A percentile compares a stretch with the other conserved stretches of the same genome.
Evolutionary conservation across 2,797 vertebrate species (phyloP).

Genomic region (Leptodactylus fallax): DNA sequence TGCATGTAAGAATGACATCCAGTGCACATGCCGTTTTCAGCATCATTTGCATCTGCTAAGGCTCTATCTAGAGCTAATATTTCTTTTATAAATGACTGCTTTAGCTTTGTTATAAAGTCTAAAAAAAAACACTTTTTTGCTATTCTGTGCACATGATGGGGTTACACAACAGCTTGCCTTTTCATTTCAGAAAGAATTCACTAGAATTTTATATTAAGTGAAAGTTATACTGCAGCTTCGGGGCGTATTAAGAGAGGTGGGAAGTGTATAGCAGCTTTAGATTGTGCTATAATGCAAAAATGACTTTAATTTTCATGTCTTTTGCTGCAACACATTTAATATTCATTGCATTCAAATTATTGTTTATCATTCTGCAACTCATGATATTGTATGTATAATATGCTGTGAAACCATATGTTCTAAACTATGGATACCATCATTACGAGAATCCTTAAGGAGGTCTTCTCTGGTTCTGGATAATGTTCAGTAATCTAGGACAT

Average conservation of each 20-base stretch:
- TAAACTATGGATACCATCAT: not conserved
- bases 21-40: not conserved
- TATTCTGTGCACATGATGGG: not conserved
- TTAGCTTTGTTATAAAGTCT: not conserved
- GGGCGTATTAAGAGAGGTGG: not conserved
- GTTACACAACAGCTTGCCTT: slow-evolving; percentile 15
- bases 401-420: not conserved
- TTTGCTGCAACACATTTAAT: not conserved
- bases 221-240: not conserved
- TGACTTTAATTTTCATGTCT: not conserved
- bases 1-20: not conserved
- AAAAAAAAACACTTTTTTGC: not conserved
- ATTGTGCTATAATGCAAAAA: not conserved
- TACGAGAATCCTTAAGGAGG: not conserved
- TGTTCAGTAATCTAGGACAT: slow-evolving; percentile 22
- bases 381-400: not conserved
- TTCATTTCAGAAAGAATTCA: not conserved
- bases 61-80: not conserved
- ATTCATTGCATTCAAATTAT: not conserved
- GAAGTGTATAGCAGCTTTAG: not conserved
- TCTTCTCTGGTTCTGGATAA: not conserved
- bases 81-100: not conserved
- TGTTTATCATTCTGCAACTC: not conserved
- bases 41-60: not conserved
- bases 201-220: not conserved